Percentiles rank a stretch among this genome's conserved stretches.
Conservation (phyloP, 2,888 invertebrate species). For the Linnaemya vulpina region DNA sequence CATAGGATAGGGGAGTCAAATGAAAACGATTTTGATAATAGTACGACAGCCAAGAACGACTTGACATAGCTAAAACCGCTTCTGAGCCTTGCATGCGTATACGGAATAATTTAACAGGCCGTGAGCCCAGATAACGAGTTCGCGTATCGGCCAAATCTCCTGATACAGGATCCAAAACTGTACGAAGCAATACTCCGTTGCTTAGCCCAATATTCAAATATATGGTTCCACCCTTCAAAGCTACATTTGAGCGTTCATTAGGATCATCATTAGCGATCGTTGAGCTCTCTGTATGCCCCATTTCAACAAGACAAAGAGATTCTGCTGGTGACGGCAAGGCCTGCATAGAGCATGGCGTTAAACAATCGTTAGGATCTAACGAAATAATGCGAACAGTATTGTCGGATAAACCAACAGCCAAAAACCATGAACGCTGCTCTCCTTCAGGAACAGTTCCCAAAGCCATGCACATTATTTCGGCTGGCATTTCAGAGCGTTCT, state of each 20-base stretch:
- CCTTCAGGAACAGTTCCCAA: slow-evolving; percentile 97
- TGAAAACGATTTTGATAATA: slow-evolving; percentile 98
- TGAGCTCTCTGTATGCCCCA: slow-evolving; percentile 88
- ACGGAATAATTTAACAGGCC: slow-evolving; percentile 97
- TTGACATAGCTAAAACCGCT: slow-evolving; percentile 98
- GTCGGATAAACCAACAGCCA: slow-evolving; percentile 97
- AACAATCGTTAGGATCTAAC: slow-evolving; percentile 96
- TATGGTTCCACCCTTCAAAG: slow-evolving; percentile 89
- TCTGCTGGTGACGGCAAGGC: slow-evolving; percentile 98
- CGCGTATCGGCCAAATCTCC: slow-evolving; percentile 98
- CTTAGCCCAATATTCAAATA: slow-evolving; percentile 98
- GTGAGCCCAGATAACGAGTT: slow-evolving; percentile 97
- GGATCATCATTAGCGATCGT: slow-evolving; percentile 84
- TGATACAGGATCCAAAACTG: slow-evolving; percentile 96
- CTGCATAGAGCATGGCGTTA: slow-evolving; percentile 98
- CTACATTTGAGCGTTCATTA: slow-evolving; percentile 82
- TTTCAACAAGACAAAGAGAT: slow-evolving; percentile 97
- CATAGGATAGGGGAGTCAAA: slow-evolving; percentile 97
- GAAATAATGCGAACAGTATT: slow-evolving; percentile 99
- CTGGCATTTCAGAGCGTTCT: slow-evolving; percentile 97
- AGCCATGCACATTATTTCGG: slow-evolving; percentile 99
- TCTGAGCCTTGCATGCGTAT: slow-evolving; percentile 98
- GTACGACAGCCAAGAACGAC: slow-evolving; percentile 98
- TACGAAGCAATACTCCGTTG: slow-evolving; percentile 96
- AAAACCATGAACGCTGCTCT: slow-evolving; percentile 96